Evolutionary conservation across 53 echinoderm and acorn worm species (phyloP).

Genomic region (Crossaster papposus): DNA sequence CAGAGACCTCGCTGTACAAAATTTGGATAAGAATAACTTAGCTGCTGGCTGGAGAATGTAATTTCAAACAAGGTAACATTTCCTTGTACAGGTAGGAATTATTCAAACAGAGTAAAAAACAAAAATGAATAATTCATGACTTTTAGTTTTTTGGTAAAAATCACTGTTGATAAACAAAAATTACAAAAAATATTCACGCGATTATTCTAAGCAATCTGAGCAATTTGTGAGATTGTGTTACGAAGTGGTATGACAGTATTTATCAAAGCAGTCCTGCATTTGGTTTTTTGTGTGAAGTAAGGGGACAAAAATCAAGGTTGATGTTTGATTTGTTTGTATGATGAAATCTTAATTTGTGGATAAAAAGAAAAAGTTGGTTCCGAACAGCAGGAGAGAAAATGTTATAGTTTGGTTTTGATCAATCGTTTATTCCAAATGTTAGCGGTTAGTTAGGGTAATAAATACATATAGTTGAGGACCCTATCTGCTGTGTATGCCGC

Average conservation of each 20-base stretch:
- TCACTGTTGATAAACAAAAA: conserved; percentile 23
- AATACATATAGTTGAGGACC: background rate
- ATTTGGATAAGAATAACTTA: background rate
- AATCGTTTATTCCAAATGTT: background rate
- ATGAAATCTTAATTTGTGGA: background rate
- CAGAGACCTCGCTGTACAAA: background rate
- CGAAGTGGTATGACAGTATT: background rate
- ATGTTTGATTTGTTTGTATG: background rate
- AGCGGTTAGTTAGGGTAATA: background rate
- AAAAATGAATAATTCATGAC: conserved; percentile 16
- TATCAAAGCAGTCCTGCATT: background rate
- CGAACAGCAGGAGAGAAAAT: background rate
- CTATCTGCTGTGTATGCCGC: background rate
- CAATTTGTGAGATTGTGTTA: background rate
- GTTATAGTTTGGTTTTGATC: background rate
- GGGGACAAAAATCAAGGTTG: background rate
- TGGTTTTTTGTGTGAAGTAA: background rate
- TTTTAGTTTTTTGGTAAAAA: background rate
- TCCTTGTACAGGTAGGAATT: background rate
- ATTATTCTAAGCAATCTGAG: background rate
- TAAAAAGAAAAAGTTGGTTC: background rate
- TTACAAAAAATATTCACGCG: conserved; percentile 17
- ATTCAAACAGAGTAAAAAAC: background rate
- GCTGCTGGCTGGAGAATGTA: conserved; percentile 4
- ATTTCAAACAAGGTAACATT: conserved; percentile 17